Evolutionary conservation across 2,797 vertebrate species (phyloP).

Genomic region (Pterois miles): DNA sequence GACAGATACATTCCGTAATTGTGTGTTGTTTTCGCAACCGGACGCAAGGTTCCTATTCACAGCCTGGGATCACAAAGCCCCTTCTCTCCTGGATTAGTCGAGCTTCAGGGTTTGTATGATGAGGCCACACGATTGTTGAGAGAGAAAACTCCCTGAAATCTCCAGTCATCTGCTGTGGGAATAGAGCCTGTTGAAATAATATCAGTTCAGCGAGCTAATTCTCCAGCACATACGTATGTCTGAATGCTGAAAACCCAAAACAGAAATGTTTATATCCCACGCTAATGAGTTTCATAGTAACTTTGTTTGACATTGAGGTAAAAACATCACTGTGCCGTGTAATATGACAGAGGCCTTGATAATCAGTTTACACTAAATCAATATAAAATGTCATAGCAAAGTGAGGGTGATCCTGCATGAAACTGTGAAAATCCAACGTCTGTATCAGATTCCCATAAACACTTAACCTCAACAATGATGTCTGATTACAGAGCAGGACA

Average conservation of each 20-base stretch:
- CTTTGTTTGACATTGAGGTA: slow-evolving; percentile 65
- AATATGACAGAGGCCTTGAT: slow-evolving; percentile 53
- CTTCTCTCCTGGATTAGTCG: slow-evolving; percentile 61
- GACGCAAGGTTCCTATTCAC: slow-evolving; percentile 60
- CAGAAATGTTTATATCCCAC: slow-evolving; percentile 57
- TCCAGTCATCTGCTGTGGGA: slow-evolving; percentile 59
- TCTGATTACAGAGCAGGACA: slow-evolving; percentile 20
- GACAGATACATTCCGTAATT: slow-evolving; percentile 65
- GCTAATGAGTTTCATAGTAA: slow-evolving; percentile 63
- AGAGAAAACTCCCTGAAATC: slow-evolving; percentile 78
- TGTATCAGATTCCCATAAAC: slow-evolving; percentile 63
- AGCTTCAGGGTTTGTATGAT: slow-evolving; percentile 60
- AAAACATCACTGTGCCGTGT: slow-evolving; percentile 37
- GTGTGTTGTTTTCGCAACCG: slow-evolving; percentile 72
- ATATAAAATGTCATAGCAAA: slow-evolving; percentile 68
- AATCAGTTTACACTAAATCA: slow-evolving; percentile 65
- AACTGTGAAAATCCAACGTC: slow-evolving; percentile 48
- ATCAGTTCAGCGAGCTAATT: slow-evolving; percentile 51
- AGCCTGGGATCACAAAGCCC: slow-evolving; percentile 58
- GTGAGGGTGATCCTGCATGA: slow-evolving; percentile 40
- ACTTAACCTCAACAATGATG: slow-evolving; percentile 51
- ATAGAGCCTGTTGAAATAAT: slow-evolving; percentile 70
- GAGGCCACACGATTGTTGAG: slow-evolving; percentile 69
- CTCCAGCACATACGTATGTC: slow-evolving; percentile 42
- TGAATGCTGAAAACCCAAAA: slow-evolving; percentile 44